These are phyloP conservation scores for Saturnia japonica DNA, from an alignment of 2,888 invertebrate genomes.

Conservation along the genomic window DNA sequence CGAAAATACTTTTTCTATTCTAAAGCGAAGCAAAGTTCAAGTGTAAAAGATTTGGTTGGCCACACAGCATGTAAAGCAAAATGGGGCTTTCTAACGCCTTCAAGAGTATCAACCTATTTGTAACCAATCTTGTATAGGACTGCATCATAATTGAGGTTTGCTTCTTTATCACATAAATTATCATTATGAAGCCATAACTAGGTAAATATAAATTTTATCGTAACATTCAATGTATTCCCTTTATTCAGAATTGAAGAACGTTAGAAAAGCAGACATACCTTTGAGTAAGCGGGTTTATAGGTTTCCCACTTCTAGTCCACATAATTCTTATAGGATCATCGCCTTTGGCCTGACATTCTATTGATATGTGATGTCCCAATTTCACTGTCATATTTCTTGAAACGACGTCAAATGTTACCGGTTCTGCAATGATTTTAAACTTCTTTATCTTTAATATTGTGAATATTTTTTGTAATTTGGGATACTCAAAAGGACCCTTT, in stretches of 20 bases:
- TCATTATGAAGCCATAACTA: not conserved
- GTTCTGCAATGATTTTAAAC: constrained; percentile 78
- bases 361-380: constrained; percentile 87
- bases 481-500: not conserved
- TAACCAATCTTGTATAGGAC: no score
- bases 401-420: constrained; percentile 88
- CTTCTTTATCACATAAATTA: not conserved
- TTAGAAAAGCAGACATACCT: constrained; percentile 47
- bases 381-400: constrained; percentile 89
- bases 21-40: not conserved
- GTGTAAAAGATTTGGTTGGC: not conserved
- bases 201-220: not conserved
- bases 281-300: constrained; percentile 83
- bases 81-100: not conserved
- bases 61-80: not conserved
- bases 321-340: constrained; percentile 91
- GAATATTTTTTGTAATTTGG: not conserved
- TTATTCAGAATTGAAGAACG: not conserved
- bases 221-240: not conserved
- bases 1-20: not conserved
- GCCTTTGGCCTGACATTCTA: constrained; percentile 91
- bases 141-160: not conserved
- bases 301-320: constrained; percentile 89
- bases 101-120: not conserved
- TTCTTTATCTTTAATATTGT: not conserved